phyloP scores from a whole-genome alignment of 2,113 vertebrate genomes.

The Neofelis nebulosa region DNA sequence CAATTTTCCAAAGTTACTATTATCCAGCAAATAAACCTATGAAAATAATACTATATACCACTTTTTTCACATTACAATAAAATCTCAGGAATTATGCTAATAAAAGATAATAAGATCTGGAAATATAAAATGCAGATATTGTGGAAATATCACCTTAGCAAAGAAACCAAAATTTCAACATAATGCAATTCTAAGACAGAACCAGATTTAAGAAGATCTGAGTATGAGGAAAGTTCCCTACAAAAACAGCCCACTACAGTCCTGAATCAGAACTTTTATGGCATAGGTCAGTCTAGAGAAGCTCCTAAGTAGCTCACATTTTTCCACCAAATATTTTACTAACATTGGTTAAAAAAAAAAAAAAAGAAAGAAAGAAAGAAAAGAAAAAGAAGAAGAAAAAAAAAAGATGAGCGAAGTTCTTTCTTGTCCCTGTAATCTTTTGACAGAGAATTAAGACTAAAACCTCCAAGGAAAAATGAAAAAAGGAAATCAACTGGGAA shows the following conservation, averaged over 20 bases:
- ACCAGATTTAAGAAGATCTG: neutral
- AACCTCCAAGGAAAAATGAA: neutral
- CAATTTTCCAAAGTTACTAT: neutral
- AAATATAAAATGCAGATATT: neutral
- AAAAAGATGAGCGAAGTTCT: neutral
- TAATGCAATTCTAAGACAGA: neutral
- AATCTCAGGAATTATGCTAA: neutral
- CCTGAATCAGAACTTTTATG: neutral
- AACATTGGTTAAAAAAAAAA: neutral
- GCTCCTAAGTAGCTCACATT: neutral
- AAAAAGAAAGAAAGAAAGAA: no score
- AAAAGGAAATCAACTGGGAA: neutral
- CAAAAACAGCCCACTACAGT: neutral
- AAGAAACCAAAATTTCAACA: conserved; percentile 34
- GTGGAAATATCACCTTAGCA: neutral
- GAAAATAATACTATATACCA: neutral
- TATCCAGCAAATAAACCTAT: conserved; percentile 3
- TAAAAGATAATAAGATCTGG: neutral
- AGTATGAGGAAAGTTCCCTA: neutral
- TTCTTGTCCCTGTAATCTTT: neutral
- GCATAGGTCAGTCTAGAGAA: neutral
- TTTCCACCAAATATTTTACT: neutral
- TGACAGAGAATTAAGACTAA: conserved; percentile 25
- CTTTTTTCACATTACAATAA: neutral
- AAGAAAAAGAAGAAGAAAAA: no score